Base-by-base conservation (phyloP, 92 coral and sea anemone species). In the Zoanthus solanderi region DNA sequence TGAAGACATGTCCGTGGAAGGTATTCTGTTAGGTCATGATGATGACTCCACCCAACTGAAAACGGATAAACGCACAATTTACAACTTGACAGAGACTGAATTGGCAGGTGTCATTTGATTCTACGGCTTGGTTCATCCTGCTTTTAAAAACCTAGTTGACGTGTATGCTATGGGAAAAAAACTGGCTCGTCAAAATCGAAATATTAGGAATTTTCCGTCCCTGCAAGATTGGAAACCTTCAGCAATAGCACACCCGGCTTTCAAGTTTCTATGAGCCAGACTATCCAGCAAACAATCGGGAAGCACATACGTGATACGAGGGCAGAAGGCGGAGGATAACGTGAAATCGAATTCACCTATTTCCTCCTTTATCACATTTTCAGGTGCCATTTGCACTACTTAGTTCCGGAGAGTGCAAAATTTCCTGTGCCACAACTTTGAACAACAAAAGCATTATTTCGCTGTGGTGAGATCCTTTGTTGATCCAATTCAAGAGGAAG, bases 231-330 rank as follows among this genome's bases (percentile, higher is more conserved):
- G 28, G 29, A 5, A 65, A 17, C 34, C 71, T 2, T 65, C 31
- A 65, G 29, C 28, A 17, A 65, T 65, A 65, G 71, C 71, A 9
- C 31, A 17, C 71, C 34, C 34, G 28, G 71, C 31, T 65, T 17
- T 23, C 71, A 65, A 65, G 71, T 65, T 65, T 65, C 71, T 65
- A 65, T 31, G 71, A 6, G 71, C 71, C 71, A 65, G 18, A 65
- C 71, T 17, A 65, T 2, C 18, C 31, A 17, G 31, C 31, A 65
- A n/a, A 65, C 17, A 63, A 63, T 63, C 31, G 34, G 71, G 71
- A 6, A 12, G 71, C 32, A 15, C 32, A 17, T 63, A 63, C 32
- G 31, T n/a, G 18, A 28, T 17, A 63, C 31, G 71, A 9, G 71
- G 71, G 5, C 71, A 63, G 71, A 30, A 23, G 31, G 71, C 71